Evolutionary conservation across 2,888 invertebrate genomes (phyloP).

Genomic region (Cephus rjabovi): DNA sequence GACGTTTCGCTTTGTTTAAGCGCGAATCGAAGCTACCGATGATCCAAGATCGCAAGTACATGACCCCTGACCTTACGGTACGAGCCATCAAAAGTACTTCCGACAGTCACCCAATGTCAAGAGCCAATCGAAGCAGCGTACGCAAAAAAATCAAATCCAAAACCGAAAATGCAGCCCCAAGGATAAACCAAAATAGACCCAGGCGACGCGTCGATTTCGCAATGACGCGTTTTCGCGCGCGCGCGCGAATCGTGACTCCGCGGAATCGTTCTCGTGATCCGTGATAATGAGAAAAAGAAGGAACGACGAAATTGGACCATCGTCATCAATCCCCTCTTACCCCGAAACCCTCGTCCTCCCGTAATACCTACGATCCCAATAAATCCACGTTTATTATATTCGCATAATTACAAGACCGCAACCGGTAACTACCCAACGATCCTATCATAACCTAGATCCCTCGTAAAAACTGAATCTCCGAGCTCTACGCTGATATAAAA

Average conservation of each 20-base stretch:
- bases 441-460: not conserved
- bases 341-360: too few relatives aligned
- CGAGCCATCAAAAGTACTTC: not conserved
- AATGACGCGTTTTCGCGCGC: not conserved
- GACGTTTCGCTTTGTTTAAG: not conserved
- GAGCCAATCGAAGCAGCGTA: not conserved
- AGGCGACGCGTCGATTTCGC: constrained; percentile 12
- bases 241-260: not conserved
- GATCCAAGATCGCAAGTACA: constrained; percentile 15
- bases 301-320: too few relatives aligned
- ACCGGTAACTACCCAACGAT: not conserved
- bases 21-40: constrained; percentile 9
- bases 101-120: not conserved
- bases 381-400: not conserved
- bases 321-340: too few relatives aligned
- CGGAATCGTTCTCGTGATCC: not conserved
- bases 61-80: not conserved
- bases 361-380: not conserved
- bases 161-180: not conserved
- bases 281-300: not conserved
- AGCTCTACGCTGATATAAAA: not conserved
- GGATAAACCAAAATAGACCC: not conserved
- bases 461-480: not conserved
- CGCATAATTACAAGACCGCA: not conserved
- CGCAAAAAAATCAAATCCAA: not conserved